phyloP scores from a whole-genome alignment of 2,888 invertebrate species.

The Entomobrya multifasciata region DNA sequence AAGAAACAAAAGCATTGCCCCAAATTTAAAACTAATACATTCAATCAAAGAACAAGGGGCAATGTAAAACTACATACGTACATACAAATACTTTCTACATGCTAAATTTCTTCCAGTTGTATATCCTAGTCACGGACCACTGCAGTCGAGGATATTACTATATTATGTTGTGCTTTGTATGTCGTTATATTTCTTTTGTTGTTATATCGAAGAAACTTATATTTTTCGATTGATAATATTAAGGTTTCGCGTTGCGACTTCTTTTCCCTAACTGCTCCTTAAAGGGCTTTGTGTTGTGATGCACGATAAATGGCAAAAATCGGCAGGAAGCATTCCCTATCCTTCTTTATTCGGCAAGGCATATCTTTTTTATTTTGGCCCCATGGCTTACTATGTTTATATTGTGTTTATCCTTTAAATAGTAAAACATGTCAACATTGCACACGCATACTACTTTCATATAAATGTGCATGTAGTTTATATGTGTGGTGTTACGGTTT shows the following conservation, averaged over 20 bases:
- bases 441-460: too few relatives aligned
- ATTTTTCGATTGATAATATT: constrained; percentile 62
- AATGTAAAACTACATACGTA: too few relatives aligned
- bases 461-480: too few relatives aligned
- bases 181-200: constrained; percentile 8
- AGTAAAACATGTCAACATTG: too few relatives aligned
- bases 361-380: constrained; percentile 16
- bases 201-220: constrained; percentile 20
- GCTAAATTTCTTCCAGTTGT: constrained; percentile 60
- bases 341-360: neutral
- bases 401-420: neutral
- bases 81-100: too few relatives aligned
- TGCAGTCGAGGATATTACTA: constrained; percentile 63
- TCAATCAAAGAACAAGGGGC: too few relatives aligned
- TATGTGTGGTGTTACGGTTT: neutral
- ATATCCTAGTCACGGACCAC: constrained; percentile 72
- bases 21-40: too few relatives aligned
- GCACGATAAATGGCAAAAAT: constrained; percentile 31
- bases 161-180: constrained; percentile 30
- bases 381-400: neutral
- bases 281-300: constrained; percentile 41
- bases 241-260: constrained; percentile 8
- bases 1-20: too few relatives aligned
- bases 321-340: neutral
- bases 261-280: constrained; percentile 40